Percentiles rank a stretch among this genome's conserved stretches.
These are phyloP conservation scores for Sarcophaga carnaria DNA, from an alignment of 2,888 invertebrate species.

Conservation along the genomic window DNA sequence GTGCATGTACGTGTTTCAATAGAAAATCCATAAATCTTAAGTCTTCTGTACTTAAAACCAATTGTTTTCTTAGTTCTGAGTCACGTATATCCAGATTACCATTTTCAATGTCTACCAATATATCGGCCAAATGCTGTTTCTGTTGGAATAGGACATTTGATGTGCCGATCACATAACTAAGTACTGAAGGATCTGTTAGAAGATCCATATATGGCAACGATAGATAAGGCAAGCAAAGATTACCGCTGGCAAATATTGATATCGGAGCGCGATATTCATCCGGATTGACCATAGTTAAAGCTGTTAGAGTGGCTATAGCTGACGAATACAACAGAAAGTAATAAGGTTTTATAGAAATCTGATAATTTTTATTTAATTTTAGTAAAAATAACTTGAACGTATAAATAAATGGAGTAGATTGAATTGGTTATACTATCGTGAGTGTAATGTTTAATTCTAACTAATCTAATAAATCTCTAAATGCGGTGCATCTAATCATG, in stretches of 20 bases:
- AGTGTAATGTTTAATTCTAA: too few relatives aligned
- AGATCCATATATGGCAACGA: constrained; percentile 97
- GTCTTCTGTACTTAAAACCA: constrained; percentile 97
- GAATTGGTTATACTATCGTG: too few relatives aligned
- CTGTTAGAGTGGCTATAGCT: constrained; percentile 76
- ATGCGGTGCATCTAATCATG: too few relatives aligned
- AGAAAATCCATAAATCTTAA: constrained; percentile 97
- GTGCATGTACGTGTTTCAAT: constrained; percentile 88
- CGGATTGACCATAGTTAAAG: constrained; percentile 78
- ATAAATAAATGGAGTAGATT: too few relatives aligned
- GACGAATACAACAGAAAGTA: neutral
- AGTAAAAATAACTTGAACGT: too few relatives aligned
- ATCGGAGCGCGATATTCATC: constrained; percentile 93
- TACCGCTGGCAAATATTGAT: constrained; percentile 93
- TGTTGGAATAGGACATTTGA: constrained; percentile 99
- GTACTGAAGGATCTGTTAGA: constrained; percentile 92
- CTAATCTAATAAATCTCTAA: too few relatives aligned
- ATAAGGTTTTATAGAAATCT: too few relatives aligned
- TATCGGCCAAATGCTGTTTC: constrained; percentile 95
- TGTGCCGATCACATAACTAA: constrained; percentile 96
- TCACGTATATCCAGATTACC: constrained; percentile 92
- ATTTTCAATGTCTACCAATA: constrained; percentile 93
- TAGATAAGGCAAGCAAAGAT: constrained; percentile 96
- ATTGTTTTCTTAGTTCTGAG: constrained; percentile 89
- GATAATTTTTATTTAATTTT: too few relatives aligned